phyloP scores from a whole-genome alignment of 2,888 invertebrate species.

The Candidula unifasciata region DNA sequence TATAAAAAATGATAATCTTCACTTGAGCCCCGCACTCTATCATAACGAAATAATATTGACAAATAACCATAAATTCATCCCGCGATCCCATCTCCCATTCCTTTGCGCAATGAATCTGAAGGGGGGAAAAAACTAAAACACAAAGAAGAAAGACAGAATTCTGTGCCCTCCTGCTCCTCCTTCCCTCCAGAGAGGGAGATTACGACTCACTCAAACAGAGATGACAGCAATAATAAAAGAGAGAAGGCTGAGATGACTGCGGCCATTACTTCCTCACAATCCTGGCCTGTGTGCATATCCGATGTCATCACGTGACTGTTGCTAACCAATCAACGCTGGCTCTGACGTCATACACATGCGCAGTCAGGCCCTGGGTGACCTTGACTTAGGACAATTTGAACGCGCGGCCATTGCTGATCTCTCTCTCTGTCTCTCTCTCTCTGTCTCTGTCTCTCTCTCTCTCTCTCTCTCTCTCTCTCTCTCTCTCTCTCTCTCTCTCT shows the following conservation, averaged over 20 bases:
- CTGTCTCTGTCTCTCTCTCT: neutral
- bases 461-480: no score
- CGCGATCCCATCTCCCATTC: neutral
- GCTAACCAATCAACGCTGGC: neutral
- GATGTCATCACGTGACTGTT: constrained; percentile 23
- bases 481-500: no score
- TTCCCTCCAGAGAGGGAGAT: neutral
- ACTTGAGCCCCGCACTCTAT: neutral
- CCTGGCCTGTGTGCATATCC: constrained; percentile 16
- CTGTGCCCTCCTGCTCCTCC: neutral
- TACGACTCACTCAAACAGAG: neutral
- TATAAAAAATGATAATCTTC: constrained; percentile 3
- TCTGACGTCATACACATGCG: constrained; percentile 29
- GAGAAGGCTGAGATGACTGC: neutral
- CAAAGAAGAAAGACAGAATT: neutral
- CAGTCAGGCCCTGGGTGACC: constrained; percentile 19
- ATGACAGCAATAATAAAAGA: neutral
- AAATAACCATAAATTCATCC: neutral
- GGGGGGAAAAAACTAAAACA: constrained; percentile 17
- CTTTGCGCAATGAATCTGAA: neutral
- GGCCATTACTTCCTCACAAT: neutral
- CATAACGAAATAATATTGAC: neutral
- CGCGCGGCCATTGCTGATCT: neutral
- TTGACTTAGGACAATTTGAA: constrained; percentile 4
- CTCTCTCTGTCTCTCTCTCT: neutral